These are phyloP conservation scores for Trichonephila inaurata DNA, from an alignment of 1,140 invertebrate genomes.

Conservation along the genomic window DNA sequence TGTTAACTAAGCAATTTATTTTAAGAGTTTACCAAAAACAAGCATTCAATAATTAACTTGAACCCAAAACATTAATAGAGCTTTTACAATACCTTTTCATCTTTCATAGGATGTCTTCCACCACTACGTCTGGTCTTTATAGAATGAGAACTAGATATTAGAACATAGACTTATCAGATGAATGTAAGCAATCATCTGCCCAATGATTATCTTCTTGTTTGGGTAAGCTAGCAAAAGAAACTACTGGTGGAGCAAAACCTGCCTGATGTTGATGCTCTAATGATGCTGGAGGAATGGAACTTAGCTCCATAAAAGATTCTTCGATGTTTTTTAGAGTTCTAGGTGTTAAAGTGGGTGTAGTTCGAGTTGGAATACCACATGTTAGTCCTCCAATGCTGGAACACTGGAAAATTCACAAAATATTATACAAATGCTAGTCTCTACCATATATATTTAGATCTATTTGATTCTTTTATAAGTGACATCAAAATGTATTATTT, in stretches of 20 bases:
- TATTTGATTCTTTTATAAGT: background rate
- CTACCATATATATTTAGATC: background rate
- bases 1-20: too few species aligned
- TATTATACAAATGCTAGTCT: background rate
- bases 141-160: slow-evolving; percentile 78
- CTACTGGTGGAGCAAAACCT: slow-evolving; percentile 92
- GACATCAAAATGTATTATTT: too few species aligned
- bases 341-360: slow-evolving; percentile 94
- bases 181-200: slow-evolving; percentile 69
- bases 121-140: slow-evolving; percentile 85
- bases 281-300: slow-evolving; percentile 83
- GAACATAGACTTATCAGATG: slow-evolving; percentile 70
- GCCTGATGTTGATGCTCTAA: slow-evolving; percentile 89
- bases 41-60: too few species aligned
- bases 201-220: slow-evolving; percentile 68
- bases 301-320: slow-evolving; percentile 85
- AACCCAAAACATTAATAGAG: too few species aligned
- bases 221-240: slow-evolving; percentile 81
- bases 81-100: slow-evolving; percentile 79
- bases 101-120: slow-evolving; percentile 87
- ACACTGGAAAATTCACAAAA: slow-evolving; percentile 57
- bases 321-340: slow-evolving; percentile 95
- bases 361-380: slow-evolving; percentile 91
- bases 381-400: slow-evolving; percentile 70
- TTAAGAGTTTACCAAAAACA: too few species aligned